Conservation (phyloP, 1,140 invertebrate species). For the Calosoma granatense region DNA sequence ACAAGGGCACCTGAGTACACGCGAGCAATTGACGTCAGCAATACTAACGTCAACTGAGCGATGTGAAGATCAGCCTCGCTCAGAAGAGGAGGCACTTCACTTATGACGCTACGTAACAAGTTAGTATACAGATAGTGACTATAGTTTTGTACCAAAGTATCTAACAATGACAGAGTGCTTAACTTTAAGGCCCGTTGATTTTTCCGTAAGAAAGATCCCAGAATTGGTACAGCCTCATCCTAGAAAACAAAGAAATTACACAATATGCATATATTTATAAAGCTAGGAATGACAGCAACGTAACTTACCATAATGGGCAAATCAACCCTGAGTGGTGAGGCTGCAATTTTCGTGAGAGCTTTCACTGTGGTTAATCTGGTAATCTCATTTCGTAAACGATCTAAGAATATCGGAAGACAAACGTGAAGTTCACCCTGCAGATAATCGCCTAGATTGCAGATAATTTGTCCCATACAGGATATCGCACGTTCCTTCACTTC, state of each 20-base stretch:
- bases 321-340: slow-evolving; percentile 79
- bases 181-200: slow-evolving; percentile 94
- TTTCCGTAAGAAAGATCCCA: slow-evolving; percentile 91
- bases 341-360: slow-evolving; percentile 87
- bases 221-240: slow-evolving; percentile 79
- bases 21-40: slow-evolving; percentile 65
- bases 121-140: slow-evolving; percentile 25
- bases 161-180: slow-evolving; percentile 79
- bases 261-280: neutral
- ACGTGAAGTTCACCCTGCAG: slow-evolving; percentile 61
- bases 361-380: slow-evolving; percentile 93
- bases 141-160: slow-evolving; percentile 55
- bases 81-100: slow-evolving; percentile 80
- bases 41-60: slow-evolving; percentile 75
- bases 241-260: slow-evolving; percentile 29
- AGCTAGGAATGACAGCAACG: neutral
- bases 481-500: slow-evolving; percentile 98
- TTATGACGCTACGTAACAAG: slow-evolving; percentile 36
- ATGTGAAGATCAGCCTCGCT: slow-evolving; percentile 93
- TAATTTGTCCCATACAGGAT: slow-evolving; percentile 92
- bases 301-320: slow-evolving; percentile 67
- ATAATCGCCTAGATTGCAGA: slow-evolving; percentile 83
- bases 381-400: slow-evolving; percentile 92
- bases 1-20: slow-evolving; percentile 54
- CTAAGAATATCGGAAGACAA: slow-evolving; percentile 89